phyloP scores from a whole-genome alignment of 2,888 invertebrate genomes.

The Cheilosia variabilis region DNA sequence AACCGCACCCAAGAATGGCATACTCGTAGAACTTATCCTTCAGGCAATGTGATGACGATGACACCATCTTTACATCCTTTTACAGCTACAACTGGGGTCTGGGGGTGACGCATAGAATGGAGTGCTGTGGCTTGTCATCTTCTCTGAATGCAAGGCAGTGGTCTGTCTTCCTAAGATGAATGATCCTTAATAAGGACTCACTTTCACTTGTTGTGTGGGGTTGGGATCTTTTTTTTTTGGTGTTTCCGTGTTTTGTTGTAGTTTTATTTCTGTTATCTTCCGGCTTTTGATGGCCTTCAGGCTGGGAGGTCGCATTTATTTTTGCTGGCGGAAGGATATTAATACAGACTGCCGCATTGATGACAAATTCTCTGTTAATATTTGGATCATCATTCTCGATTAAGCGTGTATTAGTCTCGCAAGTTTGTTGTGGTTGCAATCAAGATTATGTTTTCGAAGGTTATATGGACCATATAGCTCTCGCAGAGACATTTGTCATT shows the following conservation, averaged over 20 bases:
- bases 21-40: constrained; percentile 22
- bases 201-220: constrained; percentile 25
- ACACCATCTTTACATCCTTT: constrained; percentile 38
- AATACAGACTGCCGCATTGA: background rate
- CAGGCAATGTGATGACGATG: constrained; percentile 30
- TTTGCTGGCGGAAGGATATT: background rate
- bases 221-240: background rate
- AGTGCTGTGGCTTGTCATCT: constrained; percentile 31
- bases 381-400: background rate
- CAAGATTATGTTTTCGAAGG: too few species aligned
- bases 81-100: background rate
- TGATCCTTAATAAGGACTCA: constrained; percentile 55
- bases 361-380: background rate
- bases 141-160: constrained; percentile 3
- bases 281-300: background rate
- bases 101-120: constrained; percentile 18
- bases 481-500: too few species aligned
- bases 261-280: constrained; percentile 11
- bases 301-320: background rate
- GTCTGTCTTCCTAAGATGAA: constrained; percentile 35
- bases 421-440: too few species aligned
- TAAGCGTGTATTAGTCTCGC: too few species aligned
- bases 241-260: background rate
- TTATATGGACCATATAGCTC: too few species aligned
- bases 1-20: constrained; percentile 35